Conservation (phyloP, 2,113 vertebrate genomes). For the Ictalurus punctatus region DNA sequence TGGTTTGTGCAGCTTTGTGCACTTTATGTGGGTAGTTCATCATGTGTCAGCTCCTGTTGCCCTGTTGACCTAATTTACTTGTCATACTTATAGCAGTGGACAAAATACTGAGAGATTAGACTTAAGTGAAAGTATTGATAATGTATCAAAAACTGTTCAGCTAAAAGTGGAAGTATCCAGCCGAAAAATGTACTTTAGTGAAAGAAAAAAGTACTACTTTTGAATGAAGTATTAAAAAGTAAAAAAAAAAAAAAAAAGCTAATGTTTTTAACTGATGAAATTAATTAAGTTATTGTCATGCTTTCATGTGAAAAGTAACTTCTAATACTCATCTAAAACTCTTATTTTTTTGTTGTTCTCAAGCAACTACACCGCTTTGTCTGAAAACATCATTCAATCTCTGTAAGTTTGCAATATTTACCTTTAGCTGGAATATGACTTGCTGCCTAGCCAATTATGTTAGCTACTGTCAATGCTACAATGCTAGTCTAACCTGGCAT, state of each 20-base stretch:
- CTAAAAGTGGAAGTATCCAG: background rate
- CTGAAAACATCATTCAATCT: too few species aligned
- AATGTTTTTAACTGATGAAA: background rate
- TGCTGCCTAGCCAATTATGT: background rate
- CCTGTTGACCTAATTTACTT: background rate
- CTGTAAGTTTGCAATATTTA: background rate
- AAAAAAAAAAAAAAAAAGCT: background rate
- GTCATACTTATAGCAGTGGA: background rate
- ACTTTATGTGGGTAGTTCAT: slow-evolving; percentile 2
- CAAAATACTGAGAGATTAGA: background rate
- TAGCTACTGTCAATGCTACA: background rate
- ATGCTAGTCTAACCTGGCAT: background rate
- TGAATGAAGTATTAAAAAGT: background rate
- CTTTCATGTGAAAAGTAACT: background rate
- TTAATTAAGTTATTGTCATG: background rate
- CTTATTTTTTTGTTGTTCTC: background rate
- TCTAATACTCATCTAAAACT: background rate
- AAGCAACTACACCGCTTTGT: background rate
- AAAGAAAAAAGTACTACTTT: background rate
- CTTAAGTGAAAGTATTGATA: background rate
- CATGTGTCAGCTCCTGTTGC: background rate
- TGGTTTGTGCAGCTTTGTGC: background rate
- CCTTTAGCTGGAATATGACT: background rate
- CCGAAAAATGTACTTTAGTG: background rate
- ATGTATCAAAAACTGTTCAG: background rate